Conservation (phyloP, 2,888 invertebrate species). For the Octonoba sinensis region DNA sequence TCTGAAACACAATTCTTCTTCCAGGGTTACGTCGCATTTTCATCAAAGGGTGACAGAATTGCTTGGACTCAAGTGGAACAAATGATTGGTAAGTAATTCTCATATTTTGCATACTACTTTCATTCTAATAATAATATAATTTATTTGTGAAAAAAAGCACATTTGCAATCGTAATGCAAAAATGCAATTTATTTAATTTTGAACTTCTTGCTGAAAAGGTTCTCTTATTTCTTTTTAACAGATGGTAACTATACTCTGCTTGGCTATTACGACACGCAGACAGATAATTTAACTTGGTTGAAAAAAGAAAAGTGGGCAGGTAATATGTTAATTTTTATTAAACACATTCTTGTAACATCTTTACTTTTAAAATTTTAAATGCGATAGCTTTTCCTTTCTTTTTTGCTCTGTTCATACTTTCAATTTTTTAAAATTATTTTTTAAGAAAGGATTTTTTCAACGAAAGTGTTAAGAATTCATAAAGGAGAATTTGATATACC, state of each 20-base stretch:
- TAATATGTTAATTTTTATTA: constrained; percentile 72
- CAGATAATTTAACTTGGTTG: constrained; percentile 94
- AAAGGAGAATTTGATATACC: no score
- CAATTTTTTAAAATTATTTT: no score
- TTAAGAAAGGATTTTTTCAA: no score
- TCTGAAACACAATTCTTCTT: not conserved
- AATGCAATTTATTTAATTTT: no score
- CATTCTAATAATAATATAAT: not conserved
- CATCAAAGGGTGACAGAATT: constrained; percentile 95
- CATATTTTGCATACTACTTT: not conserved
- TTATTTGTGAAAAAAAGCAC: not conserved
- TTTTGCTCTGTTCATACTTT: no score
- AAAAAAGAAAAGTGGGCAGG: constrained; percentile 92
- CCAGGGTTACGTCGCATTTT: constrained; percentile 85
- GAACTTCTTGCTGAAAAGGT: not conserved
- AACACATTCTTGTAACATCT: no score
- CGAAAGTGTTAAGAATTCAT: no score
- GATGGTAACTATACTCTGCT: constrained; percentile 94
- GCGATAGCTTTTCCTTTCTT: no score
- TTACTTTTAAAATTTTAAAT: no score
- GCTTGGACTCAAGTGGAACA: constrained; percentile 99
- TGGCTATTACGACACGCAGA: constrained; percentile 96
- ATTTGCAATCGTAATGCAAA: no score
- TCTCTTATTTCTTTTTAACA: constrained; percentile 66
- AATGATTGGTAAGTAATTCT: constrained; percentile 75